phyloP scores from a whole-genome alignment of 2,888 invertebrate species.

The Drosophila pegasa region DNA sequence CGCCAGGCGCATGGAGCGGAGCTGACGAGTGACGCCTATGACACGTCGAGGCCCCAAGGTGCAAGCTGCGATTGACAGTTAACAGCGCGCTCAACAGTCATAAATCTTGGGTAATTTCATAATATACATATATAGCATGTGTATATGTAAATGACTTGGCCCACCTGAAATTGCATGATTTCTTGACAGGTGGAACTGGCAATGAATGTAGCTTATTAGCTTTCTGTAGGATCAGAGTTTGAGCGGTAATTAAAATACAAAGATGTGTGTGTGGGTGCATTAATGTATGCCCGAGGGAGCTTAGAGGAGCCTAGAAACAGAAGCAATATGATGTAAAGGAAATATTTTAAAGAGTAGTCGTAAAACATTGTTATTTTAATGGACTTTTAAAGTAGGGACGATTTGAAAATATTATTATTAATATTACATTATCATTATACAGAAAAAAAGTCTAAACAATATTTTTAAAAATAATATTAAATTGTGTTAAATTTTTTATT shows the following conservation, averaged over 20 bases:
- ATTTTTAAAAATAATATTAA: too few relatives aligned
- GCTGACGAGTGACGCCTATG: constrained; percentile 36
- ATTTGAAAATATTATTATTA: too few relatives aligned
- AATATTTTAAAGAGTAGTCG: too few relatives aligned
- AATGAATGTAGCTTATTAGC: constrained; percentile 3
- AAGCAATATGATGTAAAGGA: too few relatives aligned
- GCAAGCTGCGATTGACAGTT: constrained; percentile 49
- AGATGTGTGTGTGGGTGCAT: neutral
- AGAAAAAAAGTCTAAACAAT: too few relatives aligned
- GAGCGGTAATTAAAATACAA: neutral
- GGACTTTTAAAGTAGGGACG: too few relatives aligned
- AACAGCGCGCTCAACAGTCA: constrained; percentile 49
- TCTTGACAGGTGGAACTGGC: constrained; percentile 6
- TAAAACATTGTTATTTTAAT: too few relatives aligned
- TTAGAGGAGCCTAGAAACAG: too few relatives aligned
- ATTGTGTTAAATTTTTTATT: too few relatives aligned
- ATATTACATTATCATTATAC: too few relatives aligned
- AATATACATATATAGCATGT: constrained; percentile 1
- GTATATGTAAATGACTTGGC: constrained; percentile 4
- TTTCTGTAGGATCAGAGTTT: constrained; percentile 3
- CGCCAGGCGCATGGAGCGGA: constrained; percentile 28
- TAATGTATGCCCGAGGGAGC: neutral
- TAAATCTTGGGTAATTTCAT: constrained; percentile 50
- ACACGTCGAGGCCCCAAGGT: constrained; percentile 33
- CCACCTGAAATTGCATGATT: constrained; percentile 38